phyloP scores from a whole-genome alignment of 2,113 vertebrate species.

The Nymphicus hollandicus region DNA sequence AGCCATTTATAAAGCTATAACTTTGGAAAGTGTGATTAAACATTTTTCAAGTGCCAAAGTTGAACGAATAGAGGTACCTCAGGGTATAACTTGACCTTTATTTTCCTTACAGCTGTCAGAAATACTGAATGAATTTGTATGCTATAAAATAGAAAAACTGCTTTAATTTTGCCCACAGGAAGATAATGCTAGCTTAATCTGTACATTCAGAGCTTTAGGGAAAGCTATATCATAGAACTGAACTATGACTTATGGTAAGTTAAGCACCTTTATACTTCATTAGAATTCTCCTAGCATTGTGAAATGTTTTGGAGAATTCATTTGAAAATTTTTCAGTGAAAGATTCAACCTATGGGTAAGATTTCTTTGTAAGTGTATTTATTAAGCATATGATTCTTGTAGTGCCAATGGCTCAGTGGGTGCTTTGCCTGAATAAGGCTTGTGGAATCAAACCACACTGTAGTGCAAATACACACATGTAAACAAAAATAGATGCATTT shows the following conservation, averaged over 20 bases:
- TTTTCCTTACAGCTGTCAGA: not conserved
- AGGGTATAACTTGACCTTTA: slow-evolving; percentile 20
- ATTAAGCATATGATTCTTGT: not conserved
- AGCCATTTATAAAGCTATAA: not conserved
- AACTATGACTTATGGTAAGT: slow-evolving; percentile 7
- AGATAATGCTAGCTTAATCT: not conserved
- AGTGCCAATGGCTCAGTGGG: not conserved
- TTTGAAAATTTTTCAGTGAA: not conserved
- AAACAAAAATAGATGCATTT: not conserved
- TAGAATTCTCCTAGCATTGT: not conserved
- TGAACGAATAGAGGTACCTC: not conserved
- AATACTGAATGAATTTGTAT: not conserved
- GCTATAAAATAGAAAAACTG: not conserved
- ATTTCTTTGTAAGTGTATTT: not conserved
- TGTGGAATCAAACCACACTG: not conserved
- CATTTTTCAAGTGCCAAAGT: not conserved
- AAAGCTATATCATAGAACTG: not conserved
- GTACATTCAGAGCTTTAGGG: not conserved
- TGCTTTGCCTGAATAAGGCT: not conserved
- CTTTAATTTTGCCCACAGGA: not conserved
- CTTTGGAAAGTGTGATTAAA: slow-evolving; percentile 8
- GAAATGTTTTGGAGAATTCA: not conserved
- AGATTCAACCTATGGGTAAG: not conserved
- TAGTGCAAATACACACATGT: not conserved
- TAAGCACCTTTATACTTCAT: not conserved